These are phyloP conservation scores for Parascotia fuliginaria DNA, from an alignment of 2,888 invertebrate species.

Conservation along the genomic window DNA sequence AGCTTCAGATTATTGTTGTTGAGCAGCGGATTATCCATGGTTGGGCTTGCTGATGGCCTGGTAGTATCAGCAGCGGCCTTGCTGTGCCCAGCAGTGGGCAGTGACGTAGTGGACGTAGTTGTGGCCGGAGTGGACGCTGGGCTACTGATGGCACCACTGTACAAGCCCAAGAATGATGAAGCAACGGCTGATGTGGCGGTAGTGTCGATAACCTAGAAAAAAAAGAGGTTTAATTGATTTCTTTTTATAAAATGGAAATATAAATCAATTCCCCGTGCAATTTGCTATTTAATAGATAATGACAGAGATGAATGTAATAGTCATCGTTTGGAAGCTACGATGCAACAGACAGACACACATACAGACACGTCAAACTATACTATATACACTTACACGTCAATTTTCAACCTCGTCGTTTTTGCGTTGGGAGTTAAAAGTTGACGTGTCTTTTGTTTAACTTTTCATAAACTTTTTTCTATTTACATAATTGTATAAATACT, in stretches of 20 bases:
- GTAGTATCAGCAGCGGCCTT: constrained; percentile 71
- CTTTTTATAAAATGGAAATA: not conserved
- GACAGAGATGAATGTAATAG: too few species aligned
- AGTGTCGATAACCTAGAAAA: constrained; percentile 84
- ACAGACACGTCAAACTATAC: too few species aligned
- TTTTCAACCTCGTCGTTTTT: too few species aligned
- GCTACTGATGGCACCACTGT: constrained; percentile 81
- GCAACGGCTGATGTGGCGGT: constrained; percentile 85
- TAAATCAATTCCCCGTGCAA: too few species aligned
- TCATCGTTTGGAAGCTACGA: too few species aligned
- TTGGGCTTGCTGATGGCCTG: constrained; percentile 70
- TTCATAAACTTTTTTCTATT: too few species aligned
- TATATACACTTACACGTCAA: too few species aligned
- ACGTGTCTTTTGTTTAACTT: too few species aligned
- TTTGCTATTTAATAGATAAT: too few species aligned
- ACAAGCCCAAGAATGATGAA: constrained; percentile 81
- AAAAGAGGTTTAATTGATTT: not conserved
- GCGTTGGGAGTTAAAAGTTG: too few species aligned
- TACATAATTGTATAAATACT: too few species aligned
- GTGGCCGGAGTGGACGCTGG: constrained; percentile 68
- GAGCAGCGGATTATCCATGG: constrained; percentile 69
- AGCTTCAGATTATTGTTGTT: constrained; percentile 79
- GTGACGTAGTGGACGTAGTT: constrained; percentile 55
- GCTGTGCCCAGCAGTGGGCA: constrained; percentile 65
- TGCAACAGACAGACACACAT: too few species aligned